phyloP scores from a whole-genome alignment of 2,888 invertebrate species.

The Therioaphis trifolii region DNA sequence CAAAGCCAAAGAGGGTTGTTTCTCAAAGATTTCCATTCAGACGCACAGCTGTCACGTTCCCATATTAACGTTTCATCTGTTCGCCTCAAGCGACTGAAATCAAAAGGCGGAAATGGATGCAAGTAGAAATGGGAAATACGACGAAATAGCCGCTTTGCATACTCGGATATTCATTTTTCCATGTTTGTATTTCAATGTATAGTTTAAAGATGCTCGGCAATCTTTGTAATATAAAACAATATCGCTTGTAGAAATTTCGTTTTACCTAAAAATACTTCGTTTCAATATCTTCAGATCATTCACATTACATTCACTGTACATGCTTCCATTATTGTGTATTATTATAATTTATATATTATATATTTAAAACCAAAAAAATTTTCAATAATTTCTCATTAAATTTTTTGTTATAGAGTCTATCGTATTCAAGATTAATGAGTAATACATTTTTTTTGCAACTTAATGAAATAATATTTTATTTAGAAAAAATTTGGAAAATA shows the following conservation, averaged over 20 bases:
- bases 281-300: not conserved
- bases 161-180: slow-evolving; percentile 15
- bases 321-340: too few relatives aligned
- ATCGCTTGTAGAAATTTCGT: not conserved
- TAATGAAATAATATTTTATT: too few relatives aligned
- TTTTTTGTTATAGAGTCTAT: too few relatives aligned
- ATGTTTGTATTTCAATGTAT: not conserved
- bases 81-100: slow-evolving; percentile 47
- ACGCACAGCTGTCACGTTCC: slow-evolving; percentile 56
- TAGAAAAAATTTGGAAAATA: too few relatives aligned
- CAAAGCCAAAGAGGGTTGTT: slow-evolving; percentile 49
- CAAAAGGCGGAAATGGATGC: slow-evolving; percentile 47
- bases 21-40: slow-evolving; percentile 48
- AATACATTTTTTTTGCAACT: too few relatives aligned
- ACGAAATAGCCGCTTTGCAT: slow-evolving; percentile 29
- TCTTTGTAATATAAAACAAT: not conserved
- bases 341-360: too few relatives aligned
- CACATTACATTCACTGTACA: too few relatives aligned
- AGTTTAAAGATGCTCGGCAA: not conserved
- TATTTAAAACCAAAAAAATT: too few relatives aligned
- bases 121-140: slow-evolving; percentile 40
- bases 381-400: too few relatives aligned
- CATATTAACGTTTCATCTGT: slow-evolving; percentile 62
- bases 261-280: not conserved
- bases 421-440: too few relatives aligned